Base-by-base conservation (phyloP, 2,113 vertebrate species). In the Ceyx margarethae region DNA sequence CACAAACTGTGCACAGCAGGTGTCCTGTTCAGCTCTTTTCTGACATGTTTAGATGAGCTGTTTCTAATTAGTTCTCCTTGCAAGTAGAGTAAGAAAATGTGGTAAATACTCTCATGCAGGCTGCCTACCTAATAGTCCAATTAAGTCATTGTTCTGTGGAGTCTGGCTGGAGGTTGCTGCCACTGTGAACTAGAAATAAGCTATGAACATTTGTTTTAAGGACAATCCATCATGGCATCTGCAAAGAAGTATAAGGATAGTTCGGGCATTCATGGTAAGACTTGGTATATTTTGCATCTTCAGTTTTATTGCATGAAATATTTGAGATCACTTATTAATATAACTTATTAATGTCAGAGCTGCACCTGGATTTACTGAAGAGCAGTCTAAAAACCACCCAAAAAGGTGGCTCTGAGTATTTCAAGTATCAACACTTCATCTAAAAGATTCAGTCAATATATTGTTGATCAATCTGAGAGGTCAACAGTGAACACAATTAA, bases 31-130 rank as follows among this genome's bases (percentile, higher is more conserved):
- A 82, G 43, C 72, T 82, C 68, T 69, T 89, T 85, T 86, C 51
- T 76, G 64, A 23, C 61, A 23, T 15, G 67, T 82, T 95, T 80
- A 71, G 89, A 94, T 91, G 91, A 69, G 46, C 54, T 85, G 71
- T 54, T 92, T 94, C 94, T 91, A 87, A 91, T 94, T 92, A 94
- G 75, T 43, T 94, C 76, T 60, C 75, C 75, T 91, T 85, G 67
- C 67, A 89, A 88, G 84, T 25, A 73, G 50, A 66, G 62, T 18
- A 75, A 85, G 87, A 72, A 94, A 82, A 89, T 58, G 20, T 66
- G 37, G 57, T 35, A 91, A 95, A 74, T 87, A 60, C 12, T 64
- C 31, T 29, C 33, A 42, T n/a, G 37, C 46, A 66, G 75, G 31
- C 56, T 86, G 33, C 50, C 53, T 73, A 62, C 31, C 31, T 82